Evolutionary conservation across 2,113 vertebrate genomes (phyloP), one percentile per base, ranked within the genome.

Genomic region (Catagonus wagneri): DNA sequence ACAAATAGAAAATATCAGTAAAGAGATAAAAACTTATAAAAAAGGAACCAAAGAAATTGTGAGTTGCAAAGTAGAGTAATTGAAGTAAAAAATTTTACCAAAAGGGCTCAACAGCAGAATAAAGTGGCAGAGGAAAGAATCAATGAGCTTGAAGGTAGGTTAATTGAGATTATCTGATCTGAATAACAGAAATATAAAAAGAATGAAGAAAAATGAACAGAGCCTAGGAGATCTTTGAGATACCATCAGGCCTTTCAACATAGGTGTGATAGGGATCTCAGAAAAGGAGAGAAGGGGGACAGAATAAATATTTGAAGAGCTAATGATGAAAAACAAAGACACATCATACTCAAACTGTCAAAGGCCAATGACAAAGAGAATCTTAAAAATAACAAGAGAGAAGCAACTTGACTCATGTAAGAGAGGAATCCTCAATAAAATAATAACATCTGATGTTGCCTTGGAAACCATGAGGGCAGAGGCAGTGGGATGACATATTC

Each of bases 21-120:
- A 58, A 85, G 50, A 90, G 29, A 93, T 7, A 60, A 39, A 92
- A 78, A 90, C 34, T 61, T 61, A 23, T 58, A 80, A 8, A 72
- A 68, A 89, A 69, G n/a, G 7, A 84, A 39, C 6, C 27, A 84
- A 89, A 90, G 54, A 44, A 93, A 85, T 79, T 85, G 65, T 90
- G 80, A 50, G 25, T 32, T 20, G 44, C 36, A 96, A 93, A 75
- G 23, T 88, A 80, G 0, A 85, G 13, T 36, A 72, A 22, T 34
- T 72, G 19, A 68, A 78, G 32, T 84, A 23, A 78, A 84, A 89
- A 58, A 44, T 44, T 13, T 84, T 11, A 27, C 44, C 58, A 25
- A 27, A 65, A 65, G 29, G 17, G 19, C 44, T 58, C 56, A 89
- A 44, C 11, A 56, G 27, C 34, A 84, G 91, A 85, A 50, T 8